Percentiles rank a stretch among this genome's conserved stretches.
phyloP scores from a whole-genome alignment of 2,888 invertebrate genomes.

The Agrilus biguttatus region DNA sequence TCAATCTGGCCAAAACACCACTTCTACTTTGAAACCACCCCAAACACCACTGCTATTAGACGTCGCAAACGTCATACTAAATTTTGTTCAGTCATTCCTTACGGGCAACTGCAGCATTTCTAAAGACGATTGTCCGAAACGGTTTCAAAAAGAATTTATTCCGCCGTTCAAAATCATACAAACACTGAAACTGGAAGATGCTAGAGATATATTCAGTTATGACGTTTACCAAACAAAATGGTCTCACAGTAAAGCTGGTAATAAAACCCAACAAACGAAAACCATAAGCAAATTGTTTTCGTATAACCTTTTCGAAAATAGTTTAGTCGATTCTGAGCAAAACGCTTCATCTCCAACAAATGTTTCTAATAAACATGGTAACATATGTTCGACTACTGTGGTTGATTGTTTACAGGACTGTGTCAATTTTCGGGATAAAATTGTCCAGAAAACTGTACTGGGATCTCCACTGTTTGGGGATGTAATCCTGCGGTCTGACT shows the following conservation, averaged over 20 bases:
- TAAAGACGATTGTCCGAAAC: constrained; percentile 1
- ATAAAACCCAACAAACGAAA: too few relatives aligned
- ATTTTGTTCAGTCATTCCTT: constrained; percentile 13
- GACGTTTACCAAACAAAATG: constrained; percentile 15
- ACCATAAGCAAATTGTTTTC: constrained; percentile 15
- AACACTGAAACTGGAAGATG: constrained; percentile 21
- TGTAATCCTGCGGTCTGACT: constrained; percentile 23
- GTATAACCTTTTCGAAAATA: constrained; percentile 23
- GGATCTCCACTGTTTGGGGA: constrained; percentile 4
- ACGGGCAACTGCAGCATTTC: constrained; percentile 17
- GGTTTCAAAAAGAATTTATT: constrained; percentile 4
- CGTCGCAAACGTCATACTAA: constrained; percentile 22
- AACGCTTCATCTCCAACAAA: neutral
- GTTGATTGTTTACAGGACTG: constrained; percentile 13
- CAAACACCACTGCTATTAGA: constrained; percentile 25
- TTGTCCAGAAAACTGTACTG: constrained; percentile 7
- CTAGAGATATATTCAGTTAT: constrained; percentile 22
- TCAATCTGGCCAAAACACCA: constrained; percentile 10
- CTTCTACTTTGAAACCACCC: constrained; percentile 16
- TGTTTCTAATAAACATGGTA: neutral
- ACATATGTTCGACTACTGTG: constrained; percentile 9
- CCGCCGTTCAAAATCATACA: constrained; percentile 7
- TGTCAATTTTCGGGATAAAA: constrained; percentile 13
- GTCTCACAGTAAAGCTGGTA: too few relatives aligned
- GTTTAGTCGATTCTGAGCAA: constrained; percentile 13